Conservation (phyloP, 1,140 invertebrate species). For the Ceratitis capitata region DNA sequence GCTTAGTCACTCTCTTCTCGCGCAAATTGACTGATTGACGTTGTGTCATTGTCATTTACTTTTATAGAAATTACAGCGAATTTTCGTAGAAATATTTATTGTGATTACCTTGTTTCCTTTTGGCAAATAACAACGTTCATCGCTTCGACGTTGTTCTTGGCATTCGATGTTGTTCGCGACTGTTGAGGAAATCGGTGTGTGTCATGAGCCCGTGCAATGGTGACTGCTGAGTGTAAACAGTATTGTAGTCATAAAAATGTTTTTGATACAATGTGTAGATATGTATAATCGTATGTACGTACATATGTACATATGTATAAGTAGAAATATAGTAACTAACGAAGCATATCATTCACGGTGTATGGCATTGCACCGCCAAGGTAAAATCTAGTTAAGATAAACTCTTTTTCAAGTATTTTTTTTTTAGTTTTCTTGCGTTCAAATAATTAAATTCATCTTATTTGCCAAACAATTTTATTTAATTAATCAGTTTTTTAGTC, state of each 20-base stretch:
- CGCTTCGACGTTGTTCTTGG: background rate
- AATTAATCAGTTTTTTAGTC: no score
- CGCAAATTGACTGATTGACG: slow-evolving; percentile 58
- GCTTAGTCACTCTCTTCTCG: no score
- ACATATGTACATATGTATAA: background rate
- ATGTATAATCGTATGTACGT: background rate
- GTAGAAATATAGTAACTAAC: no score
- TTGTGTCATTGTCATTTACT: slow-evolving; percentile 51
- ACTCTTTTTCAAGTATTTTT: no score
- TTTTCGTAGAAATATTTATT: no score
- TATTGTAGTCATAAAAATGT: background rate
- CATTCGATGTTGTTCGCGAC: background rate
- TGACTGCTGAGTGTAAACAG: background rate
- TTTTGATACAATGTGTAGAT: background rate
- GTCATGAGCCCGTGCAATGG: background rate
- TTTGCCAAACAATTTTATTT: no score
- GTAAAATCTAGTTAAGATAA: no score
- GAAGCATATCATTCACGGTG: no score
- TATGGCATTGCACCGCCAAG: no score
- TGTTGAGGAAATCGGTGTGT: background rate
- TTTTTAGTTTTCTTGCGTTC: no score
- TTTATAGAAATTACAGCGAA: slow-evolving; percentile 51
- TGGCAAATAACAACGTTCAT: background rate
- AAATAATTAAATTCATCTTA: no score
- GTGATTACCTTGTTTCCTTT: background rate